Evolutionary conservation across 1,140 invertebrate genomes (phyloP).

Genomic region (Drosophila suzukii): DNA sequence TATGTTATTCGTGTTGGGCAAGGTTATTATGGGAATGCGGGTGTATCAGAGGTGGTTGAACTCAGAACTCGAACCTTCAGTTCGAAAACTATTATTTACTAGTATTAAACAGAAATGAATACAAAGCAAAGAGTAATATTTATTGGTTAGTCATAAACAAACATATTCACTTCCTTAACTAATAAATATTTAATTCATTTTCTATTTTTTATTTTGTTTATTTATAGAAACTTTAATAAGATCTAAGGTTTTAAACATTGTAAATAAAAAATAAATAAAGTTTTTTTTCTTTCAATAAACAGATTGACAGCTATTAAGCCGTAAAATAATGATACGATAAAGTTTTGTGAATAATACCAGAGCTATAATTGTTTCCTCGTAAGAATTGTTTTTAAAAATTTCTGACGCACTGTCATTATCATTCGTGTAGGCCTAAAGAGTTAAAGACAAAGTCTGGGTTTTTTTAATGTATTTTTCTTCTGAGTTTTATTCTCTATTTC

Average conservation of each 20-base stretch:
- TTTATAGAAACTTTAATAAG: neutral
- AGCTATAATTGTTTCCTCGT: too few relatives aligned
- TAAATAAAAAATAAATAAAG: too few relatives aligned
- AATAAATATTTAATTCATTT: neutral
- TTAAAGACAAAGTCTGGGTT: too few relatives aligned
- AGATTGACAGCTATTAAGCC: too few relatives aligned
- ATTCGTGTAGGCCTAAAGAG: too few relatives aligned
- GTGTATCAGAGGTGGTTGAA: constrained; percentile 29
- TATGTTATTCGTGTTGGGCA: constrained; percentile 22
- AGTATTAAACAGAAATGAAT: neutral
- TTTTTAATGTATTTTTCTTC: neutral
- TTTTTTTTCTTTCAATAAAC: too few relatives aligned
- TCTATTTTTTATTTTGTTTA: neutral
- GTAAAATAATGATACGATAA: too few relatives aligned
- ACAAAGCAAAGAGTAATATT: neutral
- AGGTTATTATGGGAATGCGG: constrained; percentile 35
- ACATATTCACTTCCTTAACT: neutral
- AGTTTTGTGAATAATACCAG: too few relatives aligned
- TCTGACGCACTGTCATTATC: too few relatives aligned
- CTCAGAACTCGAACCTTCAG: neutral
- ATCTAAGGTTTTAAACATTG: neutral
- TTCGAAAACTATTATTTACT: neutral
- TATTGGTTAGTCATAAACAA: neutral
- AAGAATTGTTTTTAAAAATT: too few relatives aligned
- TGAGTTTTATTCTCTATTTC: neutral